A percentile compares a stretch with the other conserved stretches of the same genome.
phyloP scores from a whole-genome alignment of 2,113 vertebrate species.

The Chroicocephalus ridibundus region DNA sequence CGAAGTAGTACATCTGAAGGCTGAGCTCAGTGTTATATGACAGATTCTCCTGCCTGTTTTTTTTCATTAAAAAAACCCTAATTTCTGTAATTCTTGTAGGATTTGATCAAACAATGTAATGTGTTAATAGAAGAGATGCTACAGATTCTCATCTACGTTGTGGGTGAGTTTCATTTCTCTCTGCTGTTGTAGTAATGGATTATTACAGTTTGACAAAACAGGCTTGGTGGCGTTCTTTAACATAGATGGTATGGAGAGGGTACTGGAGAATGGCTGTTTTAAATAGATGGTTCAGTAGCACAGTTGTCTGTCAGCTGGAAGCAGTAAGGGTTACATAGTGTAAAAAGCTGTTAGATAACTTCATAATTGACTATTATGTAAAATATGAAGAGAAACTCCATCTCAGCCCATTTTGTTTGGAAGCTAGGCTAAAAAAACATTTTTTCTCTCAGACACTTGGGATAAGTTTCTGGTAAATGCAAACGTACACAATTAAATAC shows the following conservation, averaged over 20 bases:
- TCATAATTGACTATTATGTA: not conserved
- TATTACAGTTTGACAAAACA: not conserved
- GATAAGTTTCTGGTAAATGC: not conserved
- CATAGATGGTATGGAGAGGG: not conserved
- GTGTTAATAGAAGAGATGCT: conserved; percentile 94
- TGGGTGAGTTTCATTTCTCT: conserved; percentile 73
- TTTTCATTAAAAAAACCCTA: not conserved
- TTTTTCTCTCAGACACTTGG: not conserved
- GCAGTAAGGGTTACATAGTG: not conserved
- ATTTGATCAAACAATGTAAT: conserved; percentile 89
- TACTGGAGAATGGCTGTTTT: not conserved
- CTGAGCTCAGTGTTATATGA: not conserved
- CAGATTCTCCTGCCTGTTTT: not conserved
- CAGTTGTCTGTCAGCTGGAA: not conserved
- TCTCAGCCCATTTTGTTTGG: not conserved
- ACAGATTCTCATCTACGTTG: conserved; percentile 88
- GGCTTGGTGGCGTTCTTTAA: not conserved
- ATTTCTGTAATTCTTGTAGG: conserved; percentile 74
- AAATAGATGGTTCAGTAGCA: not conserved
- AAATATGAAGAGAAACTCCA: not conserved
- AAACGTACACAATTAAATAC: not conserved
- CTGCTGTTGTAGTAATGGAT: not conserved
- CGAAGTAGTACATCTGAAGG: not conserved
- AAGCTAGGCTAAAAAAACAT: not conserved
- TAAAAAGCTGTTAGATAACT: not conserved